phyloP scores from a whole-genome alignment of 2,888 invertebrate species.

The Smittia sp. region DNA sequence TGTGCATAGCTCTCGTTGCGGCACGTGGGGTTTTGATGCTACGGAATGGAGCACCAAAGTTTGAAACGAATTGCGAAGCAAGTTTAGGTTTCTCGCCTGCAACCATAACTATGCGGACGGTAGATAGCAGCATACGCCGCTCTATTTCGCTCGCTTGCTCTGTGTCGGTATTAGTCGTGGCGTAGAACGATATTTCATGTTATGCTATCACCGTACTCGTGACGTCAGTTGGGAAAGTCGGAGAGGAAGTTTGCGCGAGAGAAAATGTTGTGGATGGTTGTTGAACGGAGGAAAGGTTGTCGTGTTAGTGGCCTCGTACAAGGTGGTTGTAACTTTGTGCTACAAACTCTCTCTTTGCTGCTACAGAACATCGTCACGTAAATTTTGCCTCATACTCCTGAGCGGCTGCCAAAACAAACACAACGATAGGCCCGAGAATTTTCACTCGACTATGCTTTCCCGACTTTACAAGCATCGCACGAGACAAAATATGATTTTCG shows the following conservation, averaged over 20 bases:
- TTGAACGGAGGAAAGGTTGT: neutral
- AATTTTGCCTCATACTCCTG: neutral
- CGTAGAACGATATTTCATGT: slow-evolving; percentile 33
- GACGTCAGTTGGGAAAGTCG: slow-evolving; percentile 13
- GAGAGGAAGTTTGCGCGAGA: neutral
- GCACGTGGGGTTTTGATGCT: neutral
- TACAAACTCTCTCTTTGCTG: neutral
- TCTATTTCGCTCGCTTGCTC: neutral
- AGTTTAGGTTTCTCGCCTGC: too few relatives aligned
- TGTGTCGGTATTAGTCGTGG: neutral
- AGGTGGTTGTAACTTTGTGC: slow-evolving; percentile 37
- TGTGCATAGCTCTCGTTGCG: neutral
- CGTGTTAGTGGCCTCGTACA: slow-evolving; percentile 24
- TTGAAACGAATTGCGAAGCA: neutral
- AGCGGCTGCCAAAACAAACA: neutral
- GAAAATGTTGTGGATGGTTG: neutral
- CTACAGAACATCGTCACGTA: too few relatives aligned
- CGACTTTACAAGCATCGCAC: slow-evolving; percentile 13
- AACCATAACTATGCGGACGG: neutral
- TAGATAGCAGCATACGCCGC: neutral
- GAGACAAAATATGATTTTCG: neutral
- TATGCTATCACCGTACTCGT: slow-evolving; percentile 35
- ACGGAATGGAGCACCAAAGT: neutral
- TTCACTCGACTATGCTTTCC: neutral
- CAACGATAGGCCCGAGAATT: slow-evolving; percentile 10